Evolutionary conservation across 2,113 vertebrate genomes (phyloP).

Genomic region (Thinocorus orbignyianus): DNA sequence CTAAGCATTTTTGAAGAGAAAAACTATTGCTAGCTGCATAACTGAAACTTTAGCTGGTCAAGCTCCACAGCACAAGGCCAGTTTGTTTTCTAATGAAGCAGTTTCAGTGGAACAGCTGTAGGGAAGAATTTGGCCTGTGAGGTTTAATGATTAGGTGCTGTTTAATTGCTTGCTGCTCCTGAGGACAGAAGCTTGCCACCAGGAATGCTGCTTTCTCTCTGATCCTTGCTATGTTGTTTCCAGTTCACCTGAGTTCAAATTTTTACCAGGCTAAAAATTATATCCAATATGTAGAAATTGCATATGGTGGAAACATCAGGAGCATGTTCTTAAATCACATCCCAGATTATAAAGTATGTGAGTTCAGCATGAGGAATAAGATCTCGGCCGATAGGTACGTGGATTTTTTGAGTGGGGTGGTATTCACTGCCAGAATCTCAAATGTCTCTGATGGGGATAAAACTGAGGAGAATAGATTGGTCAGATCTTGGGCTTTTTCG

Average conservation of each 20-base stretch:
- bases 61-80: not conserved
- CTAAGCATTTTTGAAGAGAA: conserved; percentile 16
- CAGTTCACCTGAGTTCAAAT: not conserved
- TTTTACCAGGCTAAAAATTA: not conserved
- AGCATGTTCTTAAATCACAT: not conserved
- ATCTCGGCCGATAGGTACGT: not conserved
- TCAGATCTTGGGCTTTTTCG: not conserved
- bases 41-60: conserved; percentile 16
- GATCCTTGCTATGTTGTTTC: not conserved
- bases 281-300: not conserved
- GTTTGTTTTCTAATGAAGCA: conserved; percentile 9
- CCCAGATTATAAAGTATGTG: not conserved
- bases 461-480: not conserved
- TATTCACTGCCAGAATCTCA: not conserved
- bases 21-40: not conserved
- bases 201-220: not conserved
- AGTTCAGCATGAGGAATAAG: not conserved
- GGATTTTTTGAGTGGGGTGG: not conserved
- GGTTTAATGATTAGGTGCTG: conserved; percentile 40
- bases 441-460: not conserved
- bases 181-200: not conserved
- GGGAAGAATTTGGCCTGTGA: conserved; percentile 1
- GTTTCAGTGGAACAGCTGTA: not conserved
- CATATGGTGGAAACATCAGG: not conserved
- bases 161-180: not conserved